A percentile compares a stretch with the other conserved stretches of the same genome.
These are phyloP conservation scores for Drosophila prostipennis DNA, from an alignment of 2,888 invertebrate species.

Conservation along the genomic window DNA sequence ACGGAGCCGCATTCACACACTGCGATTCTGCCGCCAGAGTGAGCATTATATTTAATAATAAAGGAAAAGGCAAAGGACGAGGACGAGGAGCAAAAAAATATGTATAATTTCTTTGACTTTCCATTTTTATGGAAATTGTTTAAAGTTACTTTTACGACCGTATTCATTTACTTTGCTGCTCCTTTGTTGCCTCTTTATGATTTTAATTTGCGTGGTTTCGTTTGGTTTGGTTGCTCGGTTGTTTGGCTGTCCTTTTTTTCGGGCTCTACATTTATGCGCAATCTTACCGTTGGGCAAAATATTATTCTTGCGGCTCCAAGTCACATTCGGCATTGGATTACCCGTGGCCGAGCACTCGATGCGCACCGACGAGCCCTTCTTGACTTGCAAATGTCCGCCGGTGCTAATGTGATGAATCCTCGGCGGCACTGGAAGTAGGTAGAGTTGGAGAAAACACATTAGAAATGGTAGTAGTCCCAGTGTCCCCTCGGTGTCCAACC, in stretches of 20 bases:
- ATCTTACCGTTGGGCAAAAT: constrained; percentile 84
- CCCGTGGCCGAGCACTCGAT: constrained; percentile 91
- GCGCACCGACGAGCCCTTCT: constrained; percentile 90
- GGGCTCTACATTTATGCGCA: constrained; percentile 61
- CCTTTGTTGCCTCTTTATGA: constrained; percentile 48
- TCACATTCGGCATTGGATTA: constrained; percentile 91
- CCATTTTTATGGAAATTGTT: constrained; percentile 77
- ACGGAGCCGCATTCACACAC: constrained; percentile 16
- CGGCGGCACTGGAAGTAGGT: constrained; percentile 86
- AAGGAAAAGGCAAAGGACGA: constrained; percentile 13
- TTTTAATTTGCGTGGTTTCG: constrained; percentile 46
- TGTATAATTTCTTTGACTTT: constrained; percentile 69
- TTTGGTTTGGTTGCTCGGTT: constrained; percentile 9
- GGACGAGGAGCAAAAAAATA: constrained; percentile 6
- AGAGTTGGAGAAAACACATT: constrained; percentile 62
- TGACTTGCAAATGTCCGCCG: constrained; percentile 87
- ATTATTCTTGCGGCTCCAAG: constrained; percentile 88
- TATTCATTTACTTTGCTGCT: constrained; percentile 62
- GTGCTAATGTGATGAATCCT: constrained; percentile 87
- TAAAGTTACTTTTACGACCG: constrained; percentile 57
- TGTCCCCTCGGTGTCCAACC: constrained; percentile 26
- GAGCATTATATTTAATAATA: constrained; percentile 68
- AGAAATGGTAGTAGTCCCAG: constrained; percentile 55
- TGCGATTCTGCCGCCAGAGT: constrained; percentile 36
- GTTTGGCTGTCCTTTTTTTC: constrained; percentile 7